phyloP scores from a whole-genome alignment of 2,888 invertebrate species.

The Sarcophaga carnaria region DNA sequence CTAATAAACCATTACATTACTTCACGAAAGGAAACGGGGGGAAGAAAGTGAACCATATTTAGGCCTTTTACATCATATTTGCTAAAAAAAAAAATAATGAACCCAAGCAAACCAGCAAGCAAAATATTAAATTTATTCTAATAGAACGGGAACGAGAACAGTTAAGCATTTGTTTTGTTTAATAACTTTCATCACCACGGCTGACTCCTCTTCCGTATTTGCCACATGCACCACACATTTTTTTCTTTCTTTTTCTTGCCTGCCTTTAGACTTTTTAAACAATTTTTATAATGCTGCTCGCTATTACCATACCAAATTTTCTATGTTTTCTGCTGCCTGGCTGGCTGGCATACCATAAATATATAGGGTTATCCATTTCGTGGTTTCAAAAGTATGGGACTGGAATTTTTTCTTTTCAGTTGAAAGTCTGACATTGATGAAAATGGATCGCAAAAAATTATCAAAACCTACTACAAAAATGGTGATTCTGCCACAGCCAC shows the following conservation, averaged over 20 bases:
- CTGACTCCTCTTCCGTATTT: conserved; percentile 25
- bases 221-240: background rate
- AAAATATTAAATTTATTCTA: conserved; percentile 28
- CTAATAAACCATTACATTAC: background rate
- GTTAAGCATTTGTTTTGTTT: conserved; percentile 51
- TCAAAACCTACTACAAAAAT: too few species aligned
- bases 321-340: background rate
- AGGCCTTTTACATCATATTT: background rate
- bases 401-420: too few species aligned
- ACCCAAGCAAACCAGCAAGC: conserved; percentile 15
- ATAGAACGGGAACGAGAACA: background rate
- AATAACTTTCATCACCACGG: conserved; percentile 46
- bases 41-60: background rate
- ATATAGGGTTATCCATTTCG: background rate
- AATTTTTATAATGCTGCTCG: conserved; percentile 29
- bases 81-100: background rate
- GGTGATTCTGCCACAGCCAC: too few species aligned
- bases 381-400: too few species aligned
- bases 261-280: conserved; percentile 4
- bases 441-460: too few species aligned
- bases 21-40: too few species aligned
- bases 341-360: background rate
- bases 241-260: background rate
- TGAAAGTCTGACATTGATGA: too few species aligned
- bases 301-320: background rate